Evolutionary conservation across 2,888 invertebrate genomes (phyloP).

Genomic region (Pterobdella sp.): DNA sequence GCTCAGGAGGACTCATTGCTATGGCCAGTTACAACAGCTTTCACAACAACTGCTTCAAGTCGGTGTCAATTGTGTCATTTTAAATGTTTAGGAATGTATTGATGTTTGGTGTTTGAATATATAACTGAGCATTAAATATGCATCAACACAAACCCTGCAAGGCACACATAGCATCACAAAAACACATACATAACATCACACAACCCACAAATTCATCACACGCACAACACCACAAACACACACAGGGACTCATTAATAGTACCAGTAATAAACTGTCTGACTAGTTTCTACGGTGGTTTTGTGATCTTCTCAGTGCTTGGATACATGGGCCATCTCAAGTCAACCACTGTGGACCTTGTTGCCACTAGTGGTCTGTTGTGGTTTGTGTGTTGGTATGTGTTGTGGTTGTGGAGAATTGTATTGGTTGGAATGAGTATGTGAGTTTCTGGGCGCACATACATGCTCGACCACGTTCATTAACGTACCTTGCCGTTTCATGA

Average conservation of each 20-base stretch:
- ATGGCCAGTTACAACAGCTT: slow-evolving; percentile 42
- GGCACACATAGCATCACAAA: neutral
- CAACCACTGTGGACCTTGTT: slow-evolving; percentile 31
- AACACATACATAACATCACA: neutral
- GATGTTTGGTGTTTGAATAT: neutral
- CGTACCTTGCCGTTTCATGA: no score
- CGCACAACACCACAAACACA: neutral
- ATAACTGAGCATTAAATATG: neutral
- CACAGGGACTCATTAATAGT: slow-evolving; percentile 34
- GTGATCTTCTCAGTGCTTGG: slow-evolving; percentile 37
- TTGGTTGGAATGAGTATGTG: neutral
- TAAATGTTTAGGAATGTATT: neutral
- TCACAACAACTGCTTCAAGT: slow-evolving; percentile 42
- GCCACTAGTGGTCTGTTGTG: slow-evolving; percentile 32
- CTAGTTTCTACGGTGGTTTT: slow-evolving; percentile 36
- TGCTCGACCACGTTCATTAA: no score
- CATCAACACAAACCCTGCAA: neutral
- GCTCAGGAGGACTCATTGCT: slow-evolving; percentile 41
- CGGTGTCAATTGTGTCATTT: neutral
- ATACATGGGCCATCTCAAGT: slow-evolving; percentile 35
- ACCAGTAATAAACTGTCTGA: slow-evolving; percentile 36
- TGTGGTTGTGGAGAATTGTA: neutral
- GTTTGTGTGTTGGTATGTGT: neutral
- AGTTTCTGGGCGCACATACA: neutral
- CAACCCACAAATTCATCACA: neutral